phyloP scores from a whole-genome alignment of 2,797 vertebrate species.

The Anguilla pacifica region DNA sequence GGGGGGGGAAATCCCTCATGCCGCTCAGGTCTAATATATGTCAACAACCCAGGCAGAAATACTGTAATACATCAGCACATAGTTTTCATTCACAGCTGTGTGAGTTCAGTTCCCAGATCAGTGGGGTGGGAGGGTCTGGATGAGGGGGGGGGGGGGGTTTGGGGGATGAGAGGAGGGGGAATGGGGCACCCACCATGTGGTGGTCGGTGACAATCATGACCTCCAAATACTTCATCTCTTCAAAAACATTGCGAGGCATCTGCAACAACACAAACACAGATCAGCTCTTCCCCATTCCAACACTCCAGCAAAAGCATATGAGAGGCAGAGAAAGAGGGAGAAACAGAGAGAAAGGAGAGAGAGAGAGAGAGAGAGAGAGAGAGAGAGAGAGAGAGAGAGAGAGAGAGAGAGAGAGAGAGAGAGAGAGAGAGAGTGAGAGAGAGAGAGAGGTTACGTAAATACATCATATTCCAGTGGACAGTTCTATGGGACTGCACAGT shows the following conservation, averaged over 20 bases:
- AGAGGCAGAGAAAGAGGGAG: too few relatives aligned
- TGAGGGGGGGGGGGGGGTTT: not conserved
- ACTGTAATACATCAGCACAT: not conserved
- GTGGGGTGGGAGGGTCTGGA: not conserved
- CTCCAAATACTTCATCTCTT: conserved; percentile 97
- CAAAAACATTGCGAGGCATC: conserved; percentile 89
- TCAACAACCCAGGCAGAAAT: not conserved
- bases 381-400: not conserved
- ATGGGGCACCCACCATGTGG: conserved; percentile 82
- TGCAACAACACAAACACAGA: conserved; percentile 59
- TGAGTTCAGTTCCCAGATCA: not conserved
- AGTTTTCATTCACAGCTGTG: not conserved
- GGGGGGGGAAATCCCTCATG: not conserved
- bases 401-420: not conserved
- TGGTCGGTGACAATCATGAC: conserved; percentile 97
- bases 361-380: not conserved
- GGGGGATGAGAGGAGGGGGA: too few relatives aligned
- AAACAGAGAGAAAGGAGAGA: not conserved
- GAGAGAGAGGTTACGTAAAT: not conserved
- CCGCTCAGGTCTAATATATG: not conserved
- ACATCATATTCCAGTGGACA: not conserved
- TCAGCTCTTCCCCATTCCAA: not conserved
- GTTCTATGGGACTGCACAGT: conserved; percentile 2
- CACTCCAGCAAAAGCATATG: too few relatives aligned
- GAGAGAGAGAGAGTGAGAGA: not conserved